These are phyloP conservation scores for Epiblema foenella DNA, from an alignment of 2,888 invertebrate species.

Conservation along the genomic window DNA sequence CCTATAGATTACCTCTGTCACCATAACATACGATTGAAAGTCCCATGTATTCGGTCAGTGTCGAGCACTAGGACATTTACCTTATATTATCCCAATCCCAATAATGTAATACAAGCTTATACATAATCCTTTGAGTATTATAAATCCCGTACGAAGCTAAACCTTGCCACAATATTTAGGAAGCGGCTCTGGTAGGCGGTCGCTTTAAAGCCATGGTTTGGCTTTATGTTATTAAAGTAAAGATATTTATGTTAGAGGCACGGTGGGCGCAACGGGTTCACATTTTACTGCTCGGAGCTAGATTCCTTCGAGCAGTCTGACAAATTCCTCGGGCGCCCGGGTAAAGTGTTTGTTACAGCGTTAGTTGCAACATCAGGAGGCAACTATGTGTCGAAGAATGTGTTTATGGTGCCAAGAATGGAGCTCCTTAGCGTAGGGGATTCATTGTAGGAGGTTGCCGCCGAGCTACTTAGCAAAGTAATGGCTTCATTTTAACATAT, in stretches of 20 bases:
- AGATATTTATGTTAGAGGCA: slow-evolving; percentile 69
- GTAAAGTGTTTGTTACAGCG: slow-evolving; percentile 73
- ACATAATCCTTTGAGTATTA: slow-evolving; percentile 67
- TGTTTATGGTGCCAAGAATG: slow-evolving; percentile 82
- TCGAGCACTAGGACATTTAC: too few species aligned
- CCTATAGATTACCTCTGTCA: too few species aligned
- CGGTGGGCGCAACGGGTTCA: slow-evolving; percentile 57
- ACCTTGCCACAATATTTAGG: slow-evolving; percentile 68
- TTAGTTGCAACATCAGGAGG: slow-evolving; percentile 75
- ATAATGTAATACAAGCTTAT: slow-evolving; percentile 55
- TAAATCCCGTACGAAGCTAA: slow-evolving; percentile 72
- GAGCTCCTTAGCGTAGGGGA: slow-evolving; percentile 70
- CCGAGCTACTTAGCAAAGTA: slow-evolving; percentile 33
- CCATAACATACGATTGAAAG: too few species aligned
- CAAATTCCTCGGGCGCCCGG: slow-evolving; percentile 71
- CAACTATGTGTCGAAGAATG: slow-evolving; percentile 84
- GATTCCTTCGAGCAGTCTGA: slow-evolving; percentile 71
- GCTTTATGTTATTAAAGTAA: slow-evolving; percentile 68
- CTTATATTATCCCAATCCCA: too few species aligned
- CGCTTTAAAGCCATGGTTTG: slow-evolving; percentile 58
- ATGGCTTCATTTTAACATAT: slow-evolving; percentile 38
- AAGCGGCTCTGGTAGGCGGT: slow-evolving; percentile 59
- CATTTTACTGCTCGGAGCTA: slow-evolving; percentile 64
- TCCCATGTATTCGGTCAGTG: too few species aligned
- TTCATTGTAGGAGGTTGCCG: slow-evolving; percentile 48